Conservation (phyloP, 2,113 vertebrate genomes). For the Spea multiplicata region DNA sequence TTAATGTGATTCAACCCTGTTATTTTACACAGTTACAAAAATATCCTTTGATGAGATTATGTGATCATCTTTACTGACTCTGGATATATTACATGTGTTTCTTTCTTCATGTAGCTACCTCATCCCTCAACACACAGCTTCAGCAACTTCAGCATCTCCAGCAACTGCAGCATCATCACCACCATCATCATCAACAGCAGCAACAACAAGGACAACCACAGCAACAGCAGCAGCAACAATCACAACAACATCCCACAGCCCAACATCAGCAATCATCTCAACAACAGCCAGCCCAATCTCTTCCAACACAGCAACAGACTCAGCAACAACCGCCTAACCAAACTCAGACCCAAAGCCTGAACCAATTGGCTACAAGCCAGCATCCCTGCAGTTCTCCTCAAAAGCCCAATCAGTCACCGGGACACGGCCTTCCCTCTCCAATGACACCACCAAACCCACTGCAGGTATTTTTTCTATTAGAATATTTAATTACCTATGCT, state of each 20-base stretch:
- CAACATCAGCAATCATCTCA: constrained; percentile 62
- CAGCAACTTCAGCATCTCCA: constrained; percentile 98
- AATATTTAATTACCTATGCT: background rate
- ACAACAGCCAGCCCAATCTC: constrained; percentile 56
- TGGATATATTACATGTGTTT: constrained; percentile 33
- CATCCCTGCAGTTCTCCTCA: constrained; percentile 80
- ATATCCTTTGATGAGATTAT: too few relatives aligned
- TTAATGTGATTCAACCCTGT: too few relatives aligned
- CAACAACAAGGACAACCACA: constrained; percentile 55
- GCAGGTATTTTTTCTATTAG: constrained; percentile 67
- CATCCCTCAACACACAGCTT: constrained; percentile 96
- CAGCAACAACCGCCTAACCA: constrained; percentile 67
- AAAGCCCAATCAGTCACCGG: constrained; percentile 88
- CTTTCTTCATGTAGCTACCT: constrained; percentile 84
- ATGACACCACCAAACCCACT: constrained; percentile 88
- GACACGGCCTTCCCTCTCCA: constrained; percentile 85
- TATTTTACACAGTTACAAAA: too few relatives aligned
- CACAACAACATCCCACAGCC: constrained; percentile 60
- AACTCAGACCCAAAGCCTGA: constrained; percentile 71
- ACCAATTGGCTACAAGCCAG: constrained; percentile 67
- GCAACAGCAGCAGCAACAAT: constrained; percentile 54
- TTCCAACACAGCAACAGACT: constrained; percentile 59
- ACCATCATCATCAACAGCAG: constrained; percentile 64
- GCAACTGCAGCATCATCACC: constrained; percentile 88
- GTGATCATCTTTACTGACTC: background rate